These are phyloP conservation scores for Siniperca obscura DNA, from an alignment of 2,797 vertebrate genomes.

Conservation along the genomic window DNA sequence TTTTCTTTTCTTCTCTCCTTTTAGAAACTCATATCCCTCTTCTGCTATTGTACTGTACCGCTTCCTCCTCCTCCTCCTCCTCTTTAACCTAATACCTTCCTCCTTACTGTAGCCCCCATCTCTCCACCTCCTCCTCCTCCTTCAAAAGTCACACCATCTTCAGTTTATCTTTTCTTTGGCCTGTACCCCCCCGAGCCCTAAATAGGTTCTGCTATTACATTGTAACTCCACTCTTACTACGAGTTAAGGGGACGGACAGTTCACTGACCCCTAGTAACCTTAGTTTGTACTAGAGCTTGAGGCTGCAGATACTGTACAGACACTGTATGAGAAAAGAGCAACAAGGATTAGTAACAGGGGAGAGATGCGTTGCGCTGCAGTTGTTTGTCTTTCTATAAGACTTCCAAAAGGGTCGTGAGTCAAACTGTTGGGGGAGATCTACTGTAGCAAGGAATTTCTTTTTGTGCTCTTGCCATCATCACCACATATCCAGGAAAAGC, in stretches of 20 bases:
- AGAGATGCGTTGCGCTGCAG: not conserved
- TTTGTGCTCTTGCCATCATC: constrained; percentile 25
- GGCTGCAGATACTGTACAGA: constrained; percentile 17
- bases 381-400: constrained; percentile 26
- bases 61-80: not conserved
- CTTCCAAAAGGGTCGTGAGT: constrained; percentile 24
- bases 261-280: constrained; percentile 38
- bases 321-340: not conserved
- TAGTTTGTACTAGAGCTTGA: not conserved
- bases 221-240: constrained; percentile 32
- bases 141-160: constrained; percentile 56
- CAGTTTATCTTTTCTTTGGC: constrained; percentile 67
- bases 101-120: constrained; percentile 14
- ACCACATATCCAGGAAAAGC: constrained; percentile 11
- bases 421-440: constrained; percentile 23
- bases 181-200: not conserved
- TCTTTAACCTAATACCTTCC: constrained; percentile 23
- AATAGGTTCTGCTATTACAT: constrained; percentile 35
- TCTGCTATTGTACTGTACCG: not conserved
- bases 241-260: constrained; percentile 5
- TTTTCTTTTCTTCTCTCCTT: not conserved
- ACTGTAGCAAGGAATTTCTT: constrained; percentile 21
- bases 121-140: constrained; percentile 37
- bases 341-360: not conserved
- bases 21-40: not conserved